Conservation (phyloP, 2,113 vertebrate species). For the Laterallus jamaicensis region DNA sequence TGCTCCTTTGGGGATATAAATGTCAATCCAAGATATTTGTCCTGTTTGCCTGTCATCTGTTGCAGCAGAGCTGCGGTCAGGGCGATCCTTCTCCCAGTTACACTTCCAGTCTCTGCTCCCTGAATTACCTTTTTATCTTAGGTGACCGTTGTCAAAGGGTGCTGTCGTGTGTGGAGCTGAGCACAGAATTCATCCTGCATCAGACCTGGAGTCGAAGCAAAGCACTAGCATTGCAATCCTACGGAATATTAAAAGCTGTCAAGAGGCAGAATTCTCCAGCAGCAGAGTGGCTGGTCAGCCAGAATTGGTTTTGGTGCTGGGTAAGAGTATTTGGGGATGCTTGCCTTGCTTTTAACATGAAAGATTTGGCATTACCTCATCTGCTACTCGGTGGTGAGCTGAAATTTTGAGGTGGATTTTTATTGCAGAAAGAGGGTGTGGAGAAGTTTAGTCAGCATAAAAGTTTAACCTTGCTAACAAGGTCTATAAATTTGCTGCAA, state of each 20-base stretch:
- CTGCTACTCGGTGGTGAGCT: neutral
- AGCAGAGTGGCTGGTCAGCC: neutral
- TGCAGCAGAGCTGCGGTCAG: neutral
- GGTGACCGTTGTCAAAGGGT: neutral
- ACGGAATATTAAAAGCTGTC: neutral
- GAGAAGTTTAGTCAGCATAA: constrained; percentile 23
- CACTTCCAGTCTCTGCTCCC: neutral
- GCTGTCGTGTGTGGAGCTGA: neutral
- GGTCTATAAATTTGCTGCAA: constrained; percentile 10
- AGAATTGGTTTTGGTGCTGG: neutral
- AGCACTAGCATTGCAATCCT: neutral
- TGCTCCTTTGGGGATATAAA: neutral
- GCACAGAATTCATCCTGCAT: constrained; percentile 7
- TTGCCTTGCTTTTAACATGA: neutral
- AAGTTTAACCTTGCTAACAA: constrained; percentile 37
- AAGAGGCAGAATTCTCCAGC: neutral
- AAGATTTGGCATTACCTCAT: neutral
- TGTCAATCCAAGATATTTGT: neutral
- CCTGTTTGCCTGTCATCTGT: neutral
- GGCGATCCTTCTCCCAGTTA: neutral
- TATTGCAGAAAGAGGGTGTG: constrained; percentile 22
- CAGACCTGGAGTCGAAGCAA: neutral
- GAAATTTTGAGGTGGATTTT: constrained; percentile 32
- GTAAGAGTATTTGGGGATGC: neutral
- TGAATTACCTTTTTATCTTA: neutral